Conservation (phyloP, 1,140 invertebrate genomes). For the Pentalonia nigronervosa region DNA sequence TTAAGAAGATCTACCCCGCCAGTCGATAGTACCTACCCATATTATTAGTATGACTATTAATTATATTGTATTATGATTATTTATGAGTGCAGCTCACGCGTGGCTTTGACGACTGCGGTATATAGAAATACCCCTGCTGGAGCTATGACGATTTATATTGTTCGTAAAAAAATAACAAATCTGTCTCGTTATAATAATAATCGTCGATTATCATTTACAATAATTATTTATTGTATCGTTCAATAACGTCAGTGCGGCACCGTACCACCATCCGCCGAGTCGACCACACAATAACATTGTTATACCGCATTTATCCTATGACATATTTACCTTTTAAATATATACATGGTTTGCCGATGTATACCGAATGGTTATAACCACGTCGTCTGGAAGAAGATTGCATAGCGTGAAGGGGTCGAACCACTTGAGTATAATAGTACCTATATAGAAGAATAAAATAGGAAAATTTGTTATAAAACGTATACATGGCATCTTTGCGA, state of each 20-base stretch:
- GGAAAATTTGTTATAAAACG: not conserved
- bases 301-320: not conserved
- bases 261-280: not conserved
- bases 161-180: not conserved
- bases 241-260: not conserved
- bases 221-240: constrained; percentile 1
- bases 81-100: not conserved
- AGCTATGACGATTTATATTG: not conserved
- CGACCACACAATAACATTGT: not conserved
- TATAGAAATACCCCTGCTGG: not conserved
- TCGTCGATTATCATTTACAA: not conserved
- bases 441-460: not conserved
- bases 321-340: not conserved
- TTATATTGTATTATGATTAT: not conserved
- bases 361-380: not conserved
- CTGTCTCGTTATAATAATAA: not conserved
- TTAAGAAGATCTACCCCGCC: not conserved
- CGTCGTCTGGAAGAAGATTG: not conserved
- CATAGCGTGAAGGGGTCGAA: not conserved
- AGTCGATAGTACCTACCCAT: not conserved
- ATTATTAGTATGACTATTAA: not conserved
- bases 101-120: not conserved
- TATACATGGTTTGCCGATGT: not conserved
- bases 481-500: not conserved
- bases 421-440: no score